Evolutionary conservation across 1,140 invertebrate species (phyloP), one percentile per base, ranked within the genome.

Genomic region (Drosophila kikkawai): DNA sequence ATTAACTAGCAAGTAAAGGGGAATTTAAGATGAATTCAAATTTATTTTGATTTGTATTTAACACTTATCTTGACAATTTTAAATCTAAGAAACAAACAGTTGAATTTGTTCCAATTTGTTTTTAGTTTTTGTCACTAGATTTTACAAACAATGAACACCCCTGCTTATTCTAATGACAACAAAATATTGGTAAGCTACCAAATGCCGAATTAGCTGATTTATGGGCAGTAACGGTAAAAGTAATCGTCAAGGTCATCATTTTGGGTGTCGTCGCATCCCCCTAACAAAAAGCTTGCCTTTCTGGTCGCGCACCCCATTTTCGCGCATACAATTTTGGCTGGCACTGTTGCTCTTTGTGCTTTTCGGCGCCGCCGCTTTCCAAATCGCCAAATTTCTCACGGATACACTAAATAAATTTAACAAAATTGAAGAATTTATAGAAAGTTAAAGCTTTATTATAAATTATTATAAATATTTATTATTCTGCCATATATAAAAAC

Each of bases 181-280:
- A 36, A 9, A 55, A 55, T 55, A 22, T 53, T 36, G 29, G 50
- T 19, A 53, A 53, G 29, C 41, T 7, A 50, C 26, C 19, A 47
- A 48, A 48, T 12, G 44, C 12, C 26, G 19, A 50, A 32, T 60
- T 50, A 17, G 17, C 29, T 60, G 29, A 60, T 51, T 66, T 67
- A 48, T 66, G 42, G 26, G 19, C 19, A 48, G 60, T 65, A 47
- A 66, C 34, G 63, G 61, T 45, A 48, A 22, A 39, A 34, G 26
- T 65, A 65, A 65, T 47, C 32, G 32, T 22, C 60, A 68, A 66
- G 61, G 65, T 68, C 60, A 48, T 66, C 47, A 37, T 64, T 34
- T 47, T 29, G 58, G 48, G 47, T 60, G 57, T n/a, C 41, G 8
- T 53, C 7, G 57, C 39, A 60, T 66, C 36, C 45, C 65, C 61